Percentiles rank a stretch among this genome's conserved stretches.
These are phyloP conservation scores for Odontomachus brunneus DNA, from an alignment of 1,140 invertebrate genomes.

Conservation along the genomic window DNA sequence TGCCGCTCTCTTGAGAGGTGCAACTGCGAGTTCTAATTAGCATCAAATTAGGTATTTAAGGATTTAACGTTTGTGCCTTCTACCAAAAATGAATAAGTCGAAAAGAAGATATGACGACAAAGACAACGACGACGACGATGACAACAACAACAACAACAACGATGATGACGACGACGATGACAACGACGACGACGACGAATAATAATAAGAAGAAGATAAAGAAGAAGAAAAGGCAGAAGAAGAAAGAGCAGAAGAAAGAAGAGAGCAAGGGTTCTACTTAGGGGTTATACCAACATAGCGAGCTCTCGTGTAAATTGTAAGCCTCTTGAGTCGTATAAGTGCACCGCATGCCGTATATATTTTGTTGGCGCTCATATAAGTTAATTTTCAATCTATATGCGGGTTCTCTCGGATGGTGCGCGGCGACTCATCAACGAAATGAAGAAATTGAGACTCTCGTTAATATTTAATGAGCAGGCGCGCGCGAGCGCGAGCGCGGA, in stretches of 20 bases:
- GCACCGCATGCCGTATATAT: slow-evolving; percentile 78
- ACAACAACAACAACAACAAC: too few species aligned
- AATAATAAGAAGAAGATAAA: slow-evolving; percentile 37
- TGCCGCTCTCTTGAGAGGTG: slow-evolving; percentile 11
- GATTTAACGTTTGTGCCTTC: slow-evolving; percentile 77
- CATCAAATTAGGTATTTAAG: slow-evolving; percentile 84
- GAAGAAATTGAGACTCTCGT: slow-evolving; percentile 86
- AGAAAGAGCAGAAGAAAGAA: slow-evolving; percentile 39
- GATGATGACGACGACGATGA: background rate
- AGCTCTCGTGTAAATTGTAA: slow-evolving; percentile 82
- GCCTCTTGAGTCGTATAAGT: slow-evolving; percentile 80
- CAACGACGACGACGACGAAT: slow-evolving; percentile 35
- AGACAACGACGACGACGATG: background rate
- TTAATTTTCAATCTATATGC: slow-evolving; percentile 87
- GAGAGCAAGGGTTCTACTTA: slow-evolving; percentile 75
- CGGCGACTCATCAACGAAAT: slow-evolving; percentile 85
- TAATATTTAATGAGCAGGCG: slow-evolving; percentile 85
- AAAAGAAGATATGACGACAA: slow-evolving; percentile 2
- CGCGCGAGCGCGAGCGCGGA: slow-evolving; percentile 59
- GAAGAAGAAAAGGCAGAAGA: slow-evolving; percentile 51
- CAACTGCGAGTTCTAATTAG: slow-evolving; percentile 80
- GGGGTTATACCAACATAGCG: slow-evolving; percentile 78
- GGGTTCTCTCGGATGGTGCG: slow-evolving; percentile 80
- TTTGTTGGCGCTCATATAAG: slow-evolving; percentile 85
- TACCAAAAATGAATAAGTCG: slow-evolving; percentile 32